phyloP scores from a whole-genome alignment of 2,113 vertebrate species.

The Caretta caretta region DNA sequence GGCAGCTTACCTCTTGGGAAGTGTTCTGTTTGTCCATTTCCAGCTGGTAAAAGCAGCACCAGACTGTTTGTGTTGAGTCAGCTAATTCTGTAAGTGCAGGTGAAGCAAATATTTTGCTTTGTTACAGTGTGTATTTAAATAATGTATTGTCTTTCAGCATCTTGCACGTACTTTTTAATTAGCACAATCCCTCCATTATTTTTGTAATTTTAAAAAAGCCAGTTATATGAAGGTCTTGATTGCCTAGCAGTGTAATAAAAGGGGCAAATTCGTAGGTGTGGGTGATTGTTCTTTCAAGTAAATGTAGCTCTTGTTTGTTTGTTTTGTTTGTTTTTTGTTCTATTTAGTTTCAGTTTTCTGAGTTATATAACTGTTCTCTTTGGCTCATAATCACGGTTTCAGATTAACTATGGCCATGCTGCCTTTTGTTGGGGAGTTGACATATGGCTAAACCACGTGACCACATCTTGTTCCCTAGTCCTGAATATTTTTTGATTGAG shows the following conservation, averaged over 20 bases:
- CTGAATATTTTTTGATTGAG: conserved; percentile 3
- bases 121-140: conserved; percentile 32
- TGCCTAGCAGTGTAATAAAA: conserved; percentile 65
- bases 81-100: neutral
- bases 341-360: conserved; percentile 68
- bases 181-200: conserved; percentile 51
- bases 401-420: conserved; percentile 70
- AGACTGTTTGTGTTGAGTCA: neutral
- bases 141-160: conserved; percentile 59
- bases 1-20: neutral
- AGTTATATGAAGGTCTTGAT: conserved; percentile 51
- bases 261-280: conserved; percentile 24
- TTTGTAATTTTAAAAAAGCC: conserved; percentile 42
- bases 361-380: conserved; percentile 78
- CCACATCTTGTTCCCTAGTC: conserved; percentile 14
- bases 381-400: conserved; percentile 72
- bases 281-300: conserved; percentile 52
- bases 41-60: neutral
- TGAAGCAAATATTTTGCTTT: conserved; percentile 37
- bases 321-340: conserved; percentile 40
- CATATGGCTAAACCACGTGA: conserved; percentile 51
- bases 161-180: conserved; percentile 65
- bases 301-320: conserved; percentile 43
- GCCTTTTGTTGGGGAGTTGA: conserved; percentile 22
- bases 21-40: neutral